Evolutionary conservation across 2,113 vertebrate species (phyloP).

Genomic region (Corynorhinus townsendii): DNA sequence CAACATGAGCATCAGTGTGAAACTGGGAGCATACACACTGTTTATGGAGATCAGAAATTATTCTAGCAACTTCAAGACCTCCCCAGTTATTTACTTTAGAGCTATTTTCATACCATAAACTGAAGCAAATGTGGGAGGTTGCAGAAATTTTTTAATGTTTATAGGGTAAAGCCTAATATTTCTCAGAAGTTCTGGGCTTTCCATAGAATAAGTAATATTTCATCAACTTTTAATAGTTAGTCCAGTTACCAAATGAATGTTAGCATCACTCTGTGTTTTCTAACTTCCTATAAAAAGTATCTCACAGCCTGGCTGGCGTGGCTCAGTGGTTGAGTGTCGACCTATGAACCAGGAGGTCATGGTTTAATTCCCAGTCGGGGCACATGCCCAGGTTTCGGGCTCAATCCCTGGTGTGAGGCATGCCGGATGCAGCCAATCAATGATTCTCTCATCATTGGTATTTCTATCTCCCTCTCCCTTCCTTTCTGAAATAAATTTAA

Average conservation of each 20-base stretch:
- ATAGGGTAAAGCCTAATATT: not conserved
- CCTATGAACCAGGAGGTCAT: no score
- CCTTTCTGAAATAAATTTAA: no score
- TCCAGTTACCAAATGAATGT: not conserved
- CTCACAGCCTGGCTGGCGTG: not conserved
- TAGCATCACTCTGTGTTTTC: not conserved
- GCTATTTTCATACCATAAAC: conserved; percentile 23
- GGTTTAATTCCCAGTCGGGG: no score
- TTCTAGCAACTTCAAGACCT: not conserved
- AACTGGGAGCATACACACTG: not conserved
- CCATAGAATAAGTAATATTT: conserved; percentile 24
- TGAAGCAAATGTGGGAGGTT: not conserved
- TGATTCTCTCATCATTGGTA: no score
- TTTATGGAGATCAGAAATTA: not conserved
- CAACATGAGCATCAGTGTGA: no score
- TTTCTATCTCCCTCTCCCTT: no score
- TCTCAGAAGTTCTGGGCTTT: not conserved
- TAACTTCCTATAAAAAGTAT: not conserved
- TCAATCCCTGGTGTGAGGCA: no score
- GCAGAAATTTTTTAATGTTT: not conserved
- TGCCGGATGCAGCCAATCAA: no score
- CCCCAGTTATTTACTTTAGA: not conserved
- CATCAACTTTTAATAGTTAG: not conserved
- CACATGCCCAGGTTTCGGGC: no score
- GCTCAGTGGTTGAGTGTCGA: no score